Conservation (phyloP, 2,888 invertebrate species). For the Osedax fenrisi region DNA sequence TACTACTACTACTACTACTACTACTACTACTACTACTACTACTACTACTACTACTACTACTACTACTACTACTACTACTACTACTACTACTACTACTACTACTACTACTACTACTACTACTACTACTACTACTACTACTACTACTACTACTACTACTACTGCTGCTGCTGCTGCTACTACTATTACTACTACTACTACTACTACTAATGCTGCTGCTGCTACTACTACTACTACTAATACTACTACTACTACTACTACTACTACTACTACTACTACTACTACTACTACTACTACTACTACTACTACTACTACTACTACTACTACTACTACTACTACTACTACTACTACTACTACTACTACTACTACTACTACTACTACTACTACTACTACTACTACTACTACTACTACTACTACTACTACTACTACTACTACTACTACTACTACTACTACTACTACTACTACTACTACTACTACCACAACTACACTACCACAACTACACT, state of each 20-base stretch:
- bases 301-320: constrained; percentile 23
- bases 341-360: constrained; percentile 25
- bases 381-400: constrained; percentile 25
- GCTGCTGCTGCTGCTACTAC: background rate
- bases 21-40: constrained; percentile 27
- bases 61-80: constrained; percentile 26
- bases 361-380: constrained; percentile 15
- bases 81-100: constrained; percentile 24
- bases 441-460: constrained; percentile 25
- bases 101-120: constrained; percentile 26
- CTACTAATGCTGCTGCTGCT: background rate
- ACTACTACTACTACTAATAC: background rate
- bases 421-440: constrained; percentile 27
- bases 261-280: constrained; percentile 25
- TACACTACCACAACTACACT: background rate
- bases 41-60: constrained; percentile 21
- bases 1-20: constrained; percentile 26
- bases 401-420: constrained; percentile 27
- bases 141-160: background rate
- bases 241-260: constrained; percentile 9
- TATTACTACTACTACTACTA: background rate
- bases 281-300: constrained; percentile 10
- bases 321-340: constrained; percentile 27
- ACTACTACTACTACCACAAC: background rate
- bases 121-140: constrained; percentile 19